Percentiles rank a stretch among this genome's conserved stretches.
Conservation (phyloP, 2,797 vertebrate species). For the Sebastes nivosus region DNA sequence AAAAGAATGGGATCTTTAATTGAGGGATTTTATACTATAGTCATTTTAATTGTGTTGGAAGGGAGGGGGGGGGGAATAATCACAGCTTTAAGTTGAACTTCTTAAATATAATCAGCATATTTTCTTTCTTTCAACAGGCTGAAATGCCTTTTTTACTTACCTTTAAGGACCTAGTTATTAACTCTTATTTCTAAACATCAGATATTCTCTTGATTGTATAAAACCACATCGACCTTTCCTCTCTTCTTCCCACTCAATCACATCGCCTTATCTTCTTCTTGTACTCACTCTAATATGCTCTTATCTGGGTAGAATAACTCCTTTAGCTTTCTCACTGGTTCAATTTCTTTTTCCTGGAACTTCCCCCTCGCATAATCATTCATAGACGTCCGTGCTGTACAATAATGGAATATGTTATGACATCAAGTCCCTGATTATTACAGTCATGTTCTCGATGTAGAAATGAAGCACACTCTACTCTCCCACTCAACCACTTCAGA, state of each 20-base stretch:
- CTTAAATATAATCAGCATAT: not conserved
- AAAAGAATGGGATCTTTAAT: constrained; percentile 57
- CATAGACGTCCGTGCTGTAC: not conserved
- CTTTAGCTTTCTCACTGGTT: constrained; percentile 6
- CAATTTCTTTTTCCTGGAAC: constrained; percentile 10
- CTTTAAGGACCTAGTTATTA: constrained; percentile 12
- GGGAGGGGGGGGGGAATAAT: not conserved
- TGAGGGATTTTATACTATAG: constrained; percentile 53
- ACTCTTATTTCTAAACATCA: constrained; percentile 1
- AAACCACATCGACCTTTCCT: not conserved
- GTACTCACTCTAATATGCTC: constrained; percentile 1
- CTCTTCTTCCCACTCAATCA: constrained; percentile 15
- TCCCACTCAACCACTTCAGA: constrained; percentile 11
- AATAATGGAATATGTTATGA: constrained; percentile 32
- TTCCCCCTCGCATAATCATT: not conserved
- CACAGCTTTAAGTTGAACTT: constrained; percentile 29
- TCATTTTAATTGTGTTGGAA: constrained; percentile 32
- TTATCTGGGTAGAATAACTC: constrained; percentile 30
- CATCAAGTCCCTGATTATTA: constrained; percentile 22
- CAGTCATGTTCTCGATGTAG: constrained; percentile 18
- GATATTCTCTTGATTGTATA: not conserved
- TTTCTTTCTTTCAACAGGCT: not conserved
- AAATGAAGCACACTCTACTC: not conserved
- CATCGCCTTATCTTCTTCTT: constrained; percentile 1
- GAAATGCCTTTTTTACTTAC: not conserved